Percentiles rank a stretch among this genome's conserved stretches.
Evolutionary conservation across 2,797 vertebrate genomes (phyloP).

Genomic region (Sebastes jordani): DNA sequence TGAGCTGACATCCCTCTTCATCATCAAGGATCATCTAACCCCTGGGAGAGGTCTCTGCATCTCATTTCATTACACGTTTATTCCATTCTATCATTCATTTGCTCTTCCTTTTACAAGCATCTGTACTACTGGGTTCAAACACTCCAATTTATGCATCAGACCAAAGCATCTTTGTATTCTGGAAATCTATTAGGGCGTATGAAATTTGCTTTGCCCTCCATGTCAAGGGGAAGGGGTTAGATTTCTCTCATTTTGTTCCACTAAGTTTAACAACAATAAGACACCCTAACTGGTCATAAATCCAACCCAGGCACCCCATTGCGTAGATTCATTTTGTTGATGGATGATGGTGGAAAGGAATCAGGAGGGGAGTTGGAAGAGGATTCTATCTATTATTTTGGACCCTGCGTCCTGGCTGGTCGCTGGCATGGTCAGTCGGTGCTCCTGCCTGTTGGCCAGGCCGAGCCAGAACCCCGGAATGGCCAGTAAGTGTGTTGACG

Average conservation of each 20-base stretch:
- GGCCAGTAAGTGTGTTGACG: slow-evolving; percentile 69
- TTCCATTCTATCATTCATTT: slow-evolving; percentile 43
- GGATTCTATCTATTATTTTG: slow-evolving; percentile 69
- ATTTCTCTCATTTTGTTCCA: slow-evolving; percentile 50
- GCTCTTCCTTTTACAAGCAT: slow-evolving; percentile 39
- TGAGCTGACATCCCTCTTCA: slow-evolving; percentile 41
- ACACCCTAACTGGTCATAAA: slow-evolving; percentile 52
- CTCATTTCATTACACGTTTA: slow-evolving; percentile 58
- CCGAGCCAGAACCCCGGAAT: slow-evolving; percentile 74
- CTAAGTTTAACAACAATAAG: slow-evolving; percentile 61
- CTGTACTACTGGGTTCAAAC: slow-evolving; percentile 13
- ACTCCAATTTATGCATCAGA: neutral
- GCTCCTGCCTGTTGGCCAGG: slow-evolving; percentile 52
- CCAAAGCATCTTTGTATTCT: slow-evolving; percentile 21
- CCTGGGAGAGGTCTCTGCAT: slow-evolving; percentile 15
- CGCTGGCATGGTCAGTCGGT: slow-evolving; percentile 70
- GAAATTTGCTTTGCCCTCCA: slow-evolving; percentile 16
- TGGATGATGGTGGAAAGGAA: slow-evolving; percentile 63
- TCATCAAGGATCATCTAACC: slow-evolving; percentile 54
- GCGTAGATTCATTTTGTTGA: slow-evolving; percentile 74
- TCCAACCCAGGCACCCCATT: slow-evolving; percentile 47
- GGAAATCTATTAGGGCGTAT: slow-evolving; percentile 31
- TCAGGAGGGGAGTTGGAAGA: slow-evolving; percentile 73
- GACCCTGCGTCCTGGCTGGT: slow-evolving; percentile 60
- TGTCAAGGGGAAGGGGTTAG: slow-evolving; percentile 13